Evolutionary conservation across 2,113 vertebrate genomes (phyloP).

Genomic region (Clarias macrocephalus): DNA sequence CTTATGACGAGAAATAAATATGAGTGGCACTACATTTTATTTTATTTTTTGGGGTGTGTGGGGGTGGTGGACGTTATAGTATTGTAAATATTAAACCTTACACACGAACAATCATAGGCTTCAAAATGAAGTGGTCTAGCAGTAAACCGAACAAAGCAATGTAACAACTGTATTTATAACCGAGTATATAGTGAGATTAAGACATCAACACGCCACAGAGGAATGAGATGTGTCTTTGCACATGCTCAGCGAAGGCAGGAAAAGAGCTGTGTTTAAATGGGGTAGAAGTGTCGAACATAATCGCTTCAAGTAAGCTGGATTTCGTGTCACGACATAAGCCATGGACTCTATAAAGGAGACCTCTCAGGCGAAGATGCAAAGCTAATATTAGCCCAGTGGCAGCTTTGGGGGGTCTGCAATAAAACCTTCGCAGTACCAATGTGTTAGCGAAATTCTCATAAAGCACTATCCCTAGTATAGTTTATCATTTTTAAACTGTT

Average conservation of each 20-base stretch:
- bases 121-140: slow-evolving; percentile 49
- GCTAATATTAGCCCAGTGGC: slow-evolving; percentile 26
- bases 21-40: slow-evolving; percentile 58
- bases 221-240: slow-evolving; percentile 34
- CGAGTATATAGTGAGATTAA: slow-evolving; percentile 51
- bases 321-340: slow-evolving; percentile 34
- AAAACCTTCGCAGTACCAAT: slow-evolving; percentile 1
- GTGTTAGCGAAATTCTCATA: slow-evolving; percentile 14
- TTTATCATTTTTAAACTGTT: not conserved
- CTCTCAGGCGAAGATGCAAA: slow-evolving; percentile 27
- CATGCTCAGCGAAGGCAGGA: slow-evolving; percentile 9
- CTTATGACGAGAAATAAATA: slow-evolving; percentile 46
- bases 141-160: slow-evolving; percentile 56
- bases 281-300: not conserved
- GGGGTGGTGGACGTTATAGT: slow-evolving; percentile 43
- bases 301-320: slow-evolving; percentile 6
- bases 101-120: slow-evolving; percentile 60
- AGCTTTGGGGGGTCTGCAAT: slow-evolving; percentile 9
- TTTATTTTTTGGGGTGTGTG: not conserved
- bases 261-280: not conserved
- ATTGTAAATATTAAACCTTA: slow-evolving; percentile 65
- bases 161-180: slow-evolving; percentile 69
- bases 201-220: slow-evolving; percentile 5
- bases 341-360: slow-evolving; percentile 8
- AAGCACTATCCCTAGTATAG: not conserved